Percentiles rank a stretch among this genome's conserved stretches.
Conservation (phyloP, 2,888 invertebrate species). For the Leptarthrus brevirostris region DNA sequence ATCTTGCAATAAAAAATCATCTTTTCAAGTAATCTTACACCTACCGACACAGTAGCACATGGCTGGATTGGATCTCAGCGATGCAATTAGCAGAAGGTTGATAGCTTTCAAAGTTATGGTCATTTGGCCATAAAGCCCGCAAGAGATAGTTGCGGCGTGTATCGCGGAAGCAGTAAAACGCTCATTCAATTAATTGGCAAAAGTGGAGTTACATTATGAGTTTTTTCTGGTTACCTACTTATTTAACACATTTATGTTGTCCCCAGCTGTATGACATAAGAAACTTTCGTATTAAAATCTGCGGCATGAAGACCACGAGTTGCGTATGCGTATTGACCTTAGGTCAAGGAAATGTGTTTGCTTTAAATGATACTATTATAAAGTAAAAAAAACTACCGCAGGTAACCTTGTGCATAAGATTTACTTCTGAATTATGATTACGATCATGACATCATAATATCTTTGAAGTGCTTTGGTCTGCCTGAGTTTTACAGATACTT, state of each 20-base stretch:
- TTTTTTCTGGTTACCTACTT: not conserved
- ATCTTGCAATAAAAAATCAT: slow-evolving; percentile 4
- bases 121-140: slow-evolving; percentile 8
- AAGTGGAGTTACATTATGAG: not conserved
- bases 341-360: slow-evolving; percentile 9
- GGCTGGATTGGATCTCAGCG: slow-evolving; percentile 1
- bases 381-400: not conserved
- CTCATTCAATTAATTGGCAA: slow-evolving; percentile 18
- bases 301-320: slow-evolving; percentile 11
- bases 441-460: not conserved
- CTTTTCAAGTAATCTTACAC: not conserved
- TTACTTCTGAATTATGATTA: slow-evolving; percentile 11
- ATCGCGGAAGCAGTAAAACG: slow-evolving; percentile 7
- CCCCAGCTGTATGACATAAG: not conserved
- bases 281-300: not conserved
- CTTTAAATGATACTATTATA: not conserved
- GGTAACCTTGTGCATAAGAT: not conserved
- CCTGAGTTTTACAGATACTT: too few relatives aligned
- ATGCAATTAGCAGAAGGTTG: slow-evolving; percentile 29
- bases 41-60: not conserved
- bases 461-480: too few relatives aligned
- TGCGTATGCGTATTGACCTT: not conserved
- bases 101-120: slow-evolving; percentile 41
- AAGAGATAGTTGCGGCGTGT: not conserved
- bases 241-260: slow-evolving; percentile 10